phyloP scores from a whole-genome alignment of 2,797 vertebrate genomes.

The Vespertilio murinus region DNA sequence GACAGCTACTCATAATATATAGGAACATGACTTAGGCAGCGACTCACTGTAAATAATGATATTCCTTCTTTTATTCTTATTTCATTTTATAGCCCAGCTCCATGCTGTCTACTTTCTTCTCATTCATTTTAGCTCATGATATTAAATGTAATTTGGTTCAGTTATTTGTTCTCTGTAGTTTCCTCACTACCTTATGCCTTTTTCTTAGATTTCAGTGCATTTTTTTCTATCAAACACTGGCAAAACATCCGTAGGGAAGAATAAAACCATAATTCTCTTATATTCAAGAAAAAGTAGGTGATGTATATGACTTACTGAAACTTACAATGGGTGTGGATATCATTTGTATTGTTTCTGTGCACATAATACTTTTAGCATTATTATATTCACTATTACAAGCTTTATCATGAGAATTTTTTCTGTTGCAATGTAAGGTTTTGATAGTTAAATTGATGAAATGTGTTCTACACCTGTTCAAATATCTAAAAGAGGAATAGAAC shows the following conservation, averaged over 20 bases:
- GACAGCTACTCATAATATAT: conserved; percentile 18
- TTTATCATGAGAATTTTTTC: conserved; percentile 68
- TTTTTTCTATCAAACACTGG: not conserved
- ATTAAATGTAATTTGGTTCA: not conserved
- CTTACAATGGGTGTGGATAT: conserved; percentile 37
- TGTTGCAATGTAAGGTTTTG: conserved; percentile 63
- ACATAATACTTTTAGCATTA: conserved; percentile 32
- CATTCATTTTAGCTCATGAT: not conserved
- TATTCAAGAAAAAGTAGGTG: conserved; percentile 30
- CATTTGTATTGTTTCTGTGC: conserved; percentile 63
- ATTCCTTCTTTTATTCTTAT: conserved; percentile 30
- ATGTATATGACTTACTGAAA: conserved; percentile 47
- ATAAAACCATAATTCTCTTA: conserved; percentile 41
- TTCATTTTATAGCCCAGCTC: not conserved
- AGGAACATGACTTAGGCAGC: not conserved
- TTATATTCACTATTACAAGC: conserved; percentile 38
- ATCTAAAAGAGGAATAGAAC: not conserved
- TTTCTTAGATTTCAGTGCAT: conserved; percentile 1
- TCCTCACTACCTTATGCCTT: not conserved
- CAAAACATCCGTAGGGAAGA: not conserved
- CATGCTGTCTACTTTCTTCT: not conserved
- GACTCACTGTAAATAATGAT: not conserved
- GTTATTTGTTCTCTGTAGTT: not conserved
- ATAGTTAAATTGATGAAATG: conserved; percentile 66
- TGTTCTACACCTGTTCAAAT: conserved; percentile 10